phyloP scores from a whole-genome alignment of 2,113 vertebrate species.

The Dasypus novemcinctus region DNA sequence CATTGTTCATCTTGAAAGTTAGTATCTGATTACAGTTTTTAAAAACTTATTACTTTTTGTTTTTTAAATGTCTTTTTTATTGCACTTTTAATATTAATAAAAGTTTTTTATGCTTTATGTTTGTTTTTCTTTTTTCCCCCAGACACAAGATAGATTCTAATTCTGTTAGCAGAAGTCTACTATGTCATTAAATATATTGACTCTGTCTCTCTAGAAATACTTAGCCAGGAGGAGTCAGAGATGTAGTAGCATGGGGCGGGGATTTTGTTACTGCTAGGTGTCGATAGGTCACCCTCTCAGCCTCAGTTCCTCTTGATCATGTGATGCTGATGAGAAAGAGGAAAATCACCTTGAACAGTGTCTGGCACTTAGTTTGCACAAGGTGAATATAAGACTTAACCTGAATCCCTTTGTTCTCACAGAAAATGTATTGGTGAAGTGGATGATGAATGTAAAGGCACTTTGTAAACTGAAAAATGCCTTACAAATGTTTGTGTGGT shows the following conservation, averaged over 20 bases:
- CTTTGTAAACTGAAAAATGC: constrained; percentile 37
- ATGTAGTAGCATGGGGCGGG: background rate
- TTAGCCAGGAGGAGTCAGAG: background rate
- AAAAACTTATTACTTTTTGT: too few species aligned
- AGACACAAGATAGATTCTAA: background rate
- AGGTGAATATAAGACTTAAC: background rate
- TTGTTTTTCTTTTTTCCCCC: background rate
- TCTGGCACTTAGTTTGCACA: background rate
- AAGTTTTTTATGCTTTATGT: constrained; percentile 7
- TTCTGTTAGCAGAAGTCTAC: constrained; percentile 1
- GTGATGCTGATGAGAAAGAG: background rate
- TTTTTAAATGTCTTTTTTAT: too few species aligned
- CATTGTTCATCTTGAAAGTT: background rate
- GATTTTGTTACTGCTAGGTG: background rate
- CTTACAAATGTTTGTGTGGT: background rate
- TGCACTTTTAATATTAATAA: background rate
- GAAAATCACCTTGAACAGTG: background rate
- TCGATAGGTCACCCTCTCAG: background rate
- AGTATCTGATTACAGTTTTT: background rate
- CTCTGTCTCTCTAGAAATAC: background rate
- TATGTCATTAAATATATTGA: background rate
- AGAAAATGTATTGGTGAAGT: background rate
- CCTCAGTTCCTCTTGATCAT: background rate
- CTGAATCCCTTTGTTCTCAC: background rate
- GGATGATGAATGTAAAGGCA: background rate